Evolutionary conservation across 2,888 invertebrate genomes (phyloP).

Genomic region (Galerucella pusilla): DNA sequence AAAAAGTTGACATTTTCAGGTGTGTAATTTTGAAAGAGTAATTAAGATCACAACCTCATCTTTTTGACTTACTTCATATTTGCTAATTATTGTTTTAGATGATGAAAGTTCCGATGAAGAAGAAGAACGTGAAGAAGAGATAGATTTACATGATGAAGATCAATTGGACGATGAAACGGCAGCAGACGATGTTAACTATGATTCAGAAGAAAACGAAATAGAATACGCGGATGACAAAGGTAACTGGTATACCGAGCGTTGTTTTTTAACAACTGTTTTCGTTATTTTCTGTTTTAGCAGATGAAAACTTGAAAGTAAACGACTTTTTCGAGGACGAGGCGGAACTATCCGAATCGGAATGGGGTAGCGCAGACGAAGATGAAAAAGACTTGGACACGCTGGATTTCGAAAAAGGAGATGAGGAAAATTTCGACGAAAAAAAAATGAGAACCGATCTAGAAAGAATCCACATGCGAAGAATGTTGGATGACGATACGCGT

Average conservation of each 20-base stretch:
- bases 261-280: conserved; percentile 23
- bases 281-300: conserved; percentile 29
- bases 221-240: conserved; percentile 50
- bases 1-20: conserved; percentile 68
- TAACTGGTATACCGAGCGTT: conserved; percentile 7
- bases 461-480: conserved; percentile 86
- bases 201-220: conserved; percentile 87
- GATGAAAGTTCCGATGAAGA: conserved; percentile 62
- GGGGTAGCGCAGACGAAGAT: conserved; percentile 90
- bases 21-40: too few relatives aligned
- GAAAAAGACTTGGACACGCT: conserved; percentile 82
- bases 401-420: conserved; percentile 87
- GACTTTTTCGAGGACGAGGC: conserved; percentile 92
- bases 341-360: conserved; percentile 91
- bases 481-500: conserved; percentile 88
- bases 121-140: conserved; percentile 57
- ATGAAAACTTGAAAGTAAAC: conserved; percentile 62
- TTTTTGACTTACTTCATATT: too few relatives aligned
- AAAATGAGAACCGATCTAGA: conserved; percentile 82
- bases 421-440: conserved; percentile 84
- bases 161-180: conserved; percentile 56
- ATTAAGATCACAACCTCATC: too few relatives aligned
- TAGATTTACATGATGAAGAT: conserved; percentile 57
- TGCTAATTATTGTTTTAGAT: conserved; percentile 49
- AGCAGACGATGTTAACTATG: conserved; percentile 72